Evolutionary conservation across 2,888 invertebrate genomes (phyloP), one percentile per base, ranked within the genome.

Genomic region (Argyresthia goedartella): DNA sequence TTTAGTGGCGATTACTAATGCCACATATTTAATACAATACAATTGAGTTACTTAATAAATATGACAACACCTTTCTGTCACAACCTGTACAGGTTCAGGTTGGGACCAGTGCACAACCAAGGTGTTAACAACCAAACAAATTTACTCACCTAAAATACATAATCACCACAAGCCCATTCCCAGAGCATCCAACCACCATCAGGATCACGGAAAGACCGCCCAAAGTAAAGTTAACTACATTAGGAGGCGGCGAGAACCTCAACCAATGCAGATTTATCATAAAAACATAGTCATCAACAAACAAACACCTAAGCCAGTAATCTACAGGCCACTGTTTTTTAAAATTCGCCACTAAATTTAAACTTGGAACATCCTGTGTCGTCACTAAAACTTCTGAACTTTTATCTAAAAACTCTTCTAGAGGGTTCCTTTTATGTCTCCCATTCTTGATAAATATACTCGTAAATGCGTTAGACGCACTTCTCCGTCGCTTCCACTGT

Each of bases 181-280:
- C 93, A 43, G 87, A 78, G 53, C 89, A 81, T 8, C 94, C 94
- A 36, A 90, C 69, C 1, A 88, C 64, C 71, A 91, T 89, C 65
- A 94, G 85, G 36, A 90, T 61, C 25, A 89, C 66, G 67, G 93
- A 93, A 34, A 92, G 63, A 11, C 76, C 75, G 9, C 90, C 93
- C 56, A 93, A 74, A 0, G 82, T 69, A 62, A 91, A 90, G 66
- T 92, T 90, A 39, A 88, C 73, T 7, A 66, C 63, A 8, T 87
- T 80, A 4, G 80, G 68, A 0, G 92, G 91, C 0, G 93, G 92
- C 11, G 88, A 80, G 66, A 91, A 93, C 57, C 85, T 71, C 61
- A 93, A 70, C 94, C 94, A 94, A 69, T 93, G 91, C 0, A 81
- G 71, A 73, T 93, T 92, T 55, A 93, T 90, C 48, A 78, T 65